These are phyloP conservation scores for Amphilophus citrinellus DNA, from an alignment of 2,113 vertebrate species.

Conservation along the genomic window DNA sequence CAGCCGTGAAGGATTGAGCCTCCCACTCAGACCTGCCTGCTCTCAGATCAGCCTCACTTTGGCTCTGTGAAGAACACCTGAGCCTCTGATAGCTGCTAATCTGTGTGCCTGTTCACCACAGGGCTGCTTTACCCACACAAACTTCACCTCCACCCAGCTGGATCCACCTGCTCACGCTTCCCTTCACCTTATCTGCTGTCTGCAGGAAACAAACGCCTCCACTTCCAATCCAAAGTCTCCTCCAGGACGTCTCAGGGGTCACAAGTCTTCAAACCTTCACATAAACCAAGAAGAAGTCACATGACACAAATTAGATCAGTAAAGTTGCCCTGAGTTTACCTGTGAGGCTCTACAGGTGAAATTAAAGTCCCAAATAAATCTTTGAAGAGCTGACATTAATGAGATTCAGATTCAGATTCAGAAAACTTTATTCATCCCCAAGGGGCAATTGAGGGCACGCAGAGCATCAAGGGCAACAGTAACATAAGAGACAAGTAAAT, in stretches of 20 bases:
- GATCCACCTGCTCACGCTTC: background rate
- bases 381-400: no score
- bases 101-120: background rate
- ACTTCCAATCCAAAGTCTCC: background rate
- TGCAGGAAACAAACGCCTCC: background rate
- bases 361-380: background rate
- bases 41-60: background rate
- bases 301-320: background rate
- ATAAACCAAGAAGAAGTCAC: no score
- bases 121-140: conserved; percentile 3
- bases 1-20: conserved; percentile 3
- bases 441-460: no score
- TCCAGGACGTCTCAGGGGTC: background rate
- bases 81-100: conserved; percentile 5
- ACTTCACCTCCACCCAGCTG: background rate
- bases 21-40: conserved; percentile 17
- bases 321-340: background rate
- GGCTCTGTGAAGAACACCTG: conserved; percentile 11
- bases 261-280: background rate
- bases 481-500: no score
- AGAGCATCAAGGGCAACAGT: no score
- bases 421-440: no score
- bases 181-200: background rate
- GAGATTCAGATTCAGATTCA: no score
- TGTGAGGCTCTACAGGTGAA: background rate